These are phyloP conservation scores for Trypoxylus dichotomus DNA, from an alignment of 1,140 invertebrate genomes.

Conservation along the genomic window DNA sequence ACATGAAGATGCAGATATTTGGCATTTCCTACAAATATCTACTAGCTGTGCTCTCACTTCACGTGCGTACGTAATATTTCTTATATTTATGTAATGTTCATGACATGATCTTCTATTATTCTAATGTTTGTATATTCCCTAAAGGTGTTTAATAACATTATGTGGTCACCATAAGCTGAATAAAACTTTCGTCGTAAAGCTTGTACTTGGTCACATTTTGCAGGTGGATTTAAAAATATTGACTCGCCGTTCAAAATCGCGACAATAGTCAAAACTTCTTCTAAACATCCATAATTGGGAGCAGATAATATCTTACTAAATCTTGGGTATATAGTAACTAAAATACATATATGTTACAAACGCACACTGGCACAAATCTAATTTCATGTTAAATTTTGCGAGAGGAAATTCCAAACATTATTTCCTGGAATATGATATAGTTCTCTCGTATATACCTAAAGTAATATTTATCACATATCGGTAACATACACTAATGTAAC, in stretches of 20 bases:
- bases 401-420: too few relatives aligned
- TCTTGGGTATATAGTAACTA: too few relatives aligned
- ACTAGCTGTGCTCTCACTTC: slow-evolving; percentile 83
- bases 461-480: too few relatives aligned
- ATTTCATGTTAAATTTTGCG: too few relatives aligned
- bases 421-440: too few relatives aligned
- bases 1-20: slow-evolving; percentile 72
- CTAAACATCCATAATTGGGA: slow-evolving; percentile 76
- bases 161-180: slow-evolving; percentile 87
- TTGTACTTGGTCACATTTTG: slow-evolving; percentile 68
- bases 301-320: slow-evolving; percentile 84
- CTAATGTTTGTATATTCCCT: slow-evolving; percentile 73
- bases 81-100: slow-evolving; percentile 84
- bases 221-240: slow-evolving; percentile 60
- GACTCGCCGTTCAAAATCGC: slow-evolving; percentile 63
- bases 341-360: too few relatives aligned
- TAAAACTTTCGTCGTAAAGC: slow-evolving; percentile 78
- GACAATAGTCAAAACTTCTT: slow-evolving; percentile 73
- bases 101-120: slow-evolving; percentile 83
- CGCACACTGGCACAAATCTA: too few relatives aligned
- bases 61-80: slow-evolving; percentile 81
- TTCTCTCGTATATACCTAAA: too few relatives aligned
- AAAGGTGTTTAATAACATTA: slow-evolving; percentile 90
- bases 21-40: slow-evolving; percentile 72
- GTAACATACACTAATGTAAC: too few relatives aligned